phyloP scores from a whole-genome alignment of 2,113 vertebrate genomes.

The Phrynosoma platyrhinos region DNA sequence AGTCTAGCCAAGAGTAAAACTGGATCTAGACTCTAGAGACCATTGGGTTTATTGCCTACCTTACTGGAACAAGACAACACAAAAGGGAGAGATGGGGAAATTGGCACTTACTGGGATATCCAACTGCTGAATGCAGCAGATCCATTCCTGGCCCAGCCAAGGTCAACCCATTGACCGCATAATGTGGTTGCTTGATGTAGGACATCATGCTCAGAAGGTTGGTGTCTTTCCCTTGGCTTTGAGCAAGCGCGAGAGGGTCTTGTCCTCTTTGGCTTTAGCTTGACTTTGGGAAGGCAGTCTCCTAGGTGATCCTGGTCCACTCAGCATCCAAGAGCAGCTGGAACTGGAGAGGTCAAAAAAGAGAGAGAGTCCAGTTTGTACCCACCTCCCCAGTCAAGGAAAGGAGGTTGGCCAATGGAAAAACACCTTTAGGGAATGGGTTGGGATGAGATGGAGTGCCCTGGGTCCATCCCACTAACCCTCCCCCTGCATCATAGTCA shows the following conservation, averaged over 20 bases:
- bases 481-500: background rate
- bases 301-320: background rate
- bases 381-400: background rate
- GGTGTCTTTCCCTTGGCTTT: background rate
- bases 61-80: background rate
- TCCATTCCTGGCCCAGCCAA: constrained; percentile 88
- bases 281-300: background rate
- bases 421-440: background rate
- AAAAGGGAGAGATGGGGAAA: background rate
- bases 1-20: too few relatives aligned
- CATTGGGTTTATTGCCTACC: too few relatives aligned
- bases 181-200: constrained; percentile 91
- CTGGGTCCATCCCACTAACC: too few relatives aligned
- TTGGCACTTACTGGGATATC: constrained; percentile 84
- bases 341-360: background rate
- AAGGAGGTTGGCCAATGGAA: background rate
- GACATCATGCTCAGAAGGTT: constrained; percentile 85
- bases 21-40: too few relatives aligned
- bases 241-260: background rate
- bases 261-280: background rate
- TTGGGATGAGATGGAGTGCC: background rate
- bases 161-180: constrained; percentile 87
- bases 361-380: background rate
- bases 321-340: background rate
- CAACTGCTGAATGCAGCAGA: constrained; percentile 85